These are phyloP conservation scores for Lycodopsis pacificus DNA, from an alignment of 2,797 vertebrate species.

Conservation along the genomic window DNA sequence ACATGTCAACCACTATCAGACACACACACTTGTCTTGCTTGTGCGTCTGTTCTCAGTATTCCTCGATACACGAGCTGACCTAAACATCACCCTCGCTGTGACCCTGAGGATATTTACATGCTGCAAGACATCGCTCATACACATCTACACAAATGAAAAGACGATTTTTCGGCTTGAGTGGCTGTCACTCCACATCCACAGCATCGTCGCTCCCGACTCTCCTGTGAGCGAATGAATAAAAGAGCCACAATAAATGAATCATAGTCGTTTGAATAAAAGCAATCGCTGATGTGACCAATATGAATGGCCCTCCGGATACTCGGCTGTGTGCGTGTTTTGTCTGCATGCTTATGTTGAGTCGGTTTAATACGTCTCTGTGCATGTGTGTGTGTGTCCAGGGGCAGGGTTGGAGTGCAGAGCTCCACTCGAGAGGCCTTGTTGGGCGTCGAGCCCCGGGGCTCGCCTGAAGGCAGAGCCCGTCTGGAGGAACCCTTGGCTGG, in stretches of 20 bases:
- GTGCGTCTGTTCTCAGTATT: constrained; percentile 1
- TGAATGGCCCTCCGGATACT: constrained; percentile 44
- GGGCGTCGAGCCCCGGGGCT: constrained; percentile 72
- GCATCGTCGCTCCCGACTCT: neutral
- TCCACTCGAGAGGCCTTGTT: constrained; percentile 74
- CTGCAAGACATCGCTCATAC: neutral
- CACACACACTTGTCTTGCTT: constrained; percentile 9
- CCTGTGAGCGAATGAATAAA: constrained; percentile 60
- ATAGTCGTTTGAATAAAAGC: constrained; percentile 73
- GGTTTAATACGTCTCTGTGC: neutral
- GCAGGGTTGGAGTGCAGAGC: constrained; percentile 56
- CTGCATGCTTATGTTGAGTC: constrained; percentile 36
- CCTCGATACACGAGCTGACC: neutral
- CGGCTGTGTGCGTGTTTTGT: neutral
- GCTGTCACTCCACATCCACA: constrained; percentile 35
- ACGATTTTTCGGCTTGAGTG: constrained; percentile 22
- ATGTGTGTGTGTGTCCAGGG: constrained; percentile 34
- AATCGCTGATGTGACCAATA: constrained; percentile 54
- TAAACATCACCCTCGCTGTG: neutral
- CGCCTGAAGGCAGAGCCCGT: constrained; percentile 78
- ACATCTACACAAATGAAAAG: constrained; percentile 5
- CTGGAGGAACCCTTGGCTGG: constrained; percentile 77
- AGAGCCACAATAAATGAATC: constrained; percentile 72
- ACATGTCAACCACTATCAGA: constrained; percentile 34
- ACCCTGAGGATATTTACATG: neutral